phyloP scores from a whole-genome alignment of 2,888 invertebrate species.

The Listrodromus nycthemerus region DNA sequence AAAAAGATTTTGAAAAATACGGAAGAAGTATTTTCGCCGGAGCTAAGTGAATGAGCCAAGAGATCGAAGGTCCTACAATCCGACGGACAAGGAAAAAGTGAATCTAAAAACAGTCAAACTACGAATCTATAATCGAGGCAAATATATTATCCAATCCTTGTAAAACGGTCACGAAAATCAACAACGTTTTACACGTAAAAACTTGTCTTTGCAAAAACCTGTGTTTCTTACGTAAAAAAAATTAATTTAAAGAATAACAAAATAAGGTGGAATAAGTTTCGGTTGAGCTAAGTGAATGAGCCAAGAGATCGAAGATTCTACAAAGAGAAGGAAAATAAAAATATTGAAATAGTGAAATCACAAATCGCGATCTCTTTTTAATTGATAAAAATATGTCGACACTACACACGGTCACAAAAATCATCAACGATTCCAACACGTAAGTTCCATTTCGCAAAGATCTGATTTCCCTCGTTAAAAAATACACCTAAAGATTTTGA shows the following conservation, averaged over 20 bases:
- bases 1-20: not conserved
- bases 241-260: not conserved
- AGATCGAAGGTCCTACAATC: too few species aligned
- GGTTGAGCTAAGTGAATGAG: not conserved
- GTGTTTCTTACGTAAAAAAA: too few species aligned
- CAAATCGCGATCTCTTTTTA: too few species aligned
- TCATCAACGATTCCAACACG: constrained; percentile 41
- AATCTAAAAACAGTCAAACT: not conserved
- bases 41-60: not conserved
- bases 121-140: not conserved
- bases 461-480: not conserved
- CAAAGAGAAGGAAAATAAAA: not conserved
- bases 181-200: constrained; percentile 47
- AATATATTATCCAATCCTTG: not conserved
- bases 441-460: not conserved
- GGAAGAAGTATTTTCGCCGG: not conserved
- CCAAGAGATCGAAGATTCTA: not conserved
- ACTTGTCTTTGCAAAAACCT: not conserved
- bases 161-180: constrained; percentile 29
- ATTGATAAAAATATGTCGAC: not conserved
- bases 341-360: not conserved
- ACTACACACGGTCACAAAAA: constrained; percentile 14
- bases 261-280: not conserved
- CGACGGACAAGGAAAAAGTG: not conserved
- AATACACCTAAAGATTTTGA: not conserved